Conservation (phyloP, 2,113 vertebrate species). For the Camelus bactrianus region DNA sequence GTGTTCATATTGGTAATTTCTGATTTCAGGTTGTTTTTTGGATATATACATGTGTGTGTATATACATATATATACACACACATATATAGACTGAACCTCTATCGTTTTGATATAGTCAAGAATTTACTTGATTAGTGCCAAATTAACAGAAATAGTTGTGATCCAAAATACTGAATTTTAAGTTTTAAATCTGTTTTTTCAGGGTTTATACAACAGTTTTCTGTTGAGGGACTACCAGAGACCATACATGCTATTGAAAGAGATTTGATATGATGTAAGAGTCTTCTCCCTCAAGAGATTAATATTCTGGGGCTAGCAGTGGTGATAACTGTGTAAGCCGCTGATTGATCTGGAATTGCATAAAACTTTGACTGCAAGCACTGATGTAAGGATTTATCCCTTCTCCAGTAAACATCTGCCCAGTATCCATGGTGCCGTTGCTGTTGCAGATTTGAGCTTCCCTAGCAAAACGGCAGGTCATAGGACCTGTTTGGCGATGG, state of each 20-base stretch:
- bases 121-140: background rate
- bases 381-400: background rate
- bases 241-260: background rate
- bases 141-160: background rate
- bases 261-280: background rate
- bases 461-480: background rate
- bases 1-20: background rate
- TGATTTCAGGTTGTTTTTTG: background rate
- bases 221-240: background rate
- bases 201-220: background rate
- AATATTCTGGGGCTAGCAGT: background rate
- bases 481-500: background rate
- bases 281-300: background rate
- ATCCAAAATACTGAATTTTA: slow-evolving; percentile 21
- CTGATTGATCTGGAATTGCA: background rate
- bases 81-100: background rate
- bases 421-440: background rate
- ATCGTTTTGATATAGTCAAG: background rate
- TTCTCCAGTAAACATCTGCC: background rate
- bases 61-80: no score
- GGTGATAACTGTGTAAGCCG: background rate
- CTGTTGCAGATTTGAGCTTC: background rate
- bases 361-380: background rate
- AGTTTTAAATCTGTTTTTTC: background rate
- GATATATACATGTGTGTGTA: background rate